Conservation (phyloP, 1,140 invertebrate species). For the Drosophila obscura region DNA sequence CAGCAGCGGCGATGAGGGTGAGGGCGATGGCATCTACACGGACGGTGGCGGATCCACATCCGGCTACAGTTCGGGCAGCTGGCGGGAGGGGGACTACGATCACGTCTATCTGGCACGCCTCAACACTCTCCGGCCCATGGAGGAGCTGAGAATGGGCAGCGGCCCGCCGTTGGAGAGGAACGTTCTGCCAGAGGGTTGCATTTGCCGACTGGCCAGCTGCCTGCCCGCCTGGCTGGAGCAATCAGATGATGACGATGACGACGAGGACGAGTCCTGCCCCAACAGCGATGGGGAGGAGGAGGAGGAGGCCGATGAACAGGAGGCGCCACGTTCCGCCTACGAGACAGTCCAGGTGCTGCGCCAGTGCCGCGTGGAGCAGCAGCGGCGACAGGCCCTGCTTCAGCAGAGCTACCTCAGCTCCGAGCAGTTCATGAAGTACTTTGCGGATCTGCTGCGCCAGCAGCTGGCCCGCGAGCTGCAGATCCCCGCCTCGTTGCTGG, state of each 20-base stretch:
- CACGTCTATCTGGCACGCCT: slow-evolving; percentile 68
- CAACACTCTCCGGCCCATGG: slow-evolving; percentile 66
- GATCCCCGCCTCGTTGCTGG: slow-evolving; percentile 84
- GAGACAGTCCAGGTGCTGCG: slow-evolving; percentile 67
- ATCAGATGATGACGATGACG: slow-evolving; percentile 75
- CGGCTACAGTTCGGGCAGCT: slow-evolving; percentile 63
- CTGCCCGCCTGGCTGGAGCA: slow-evolving; percentile 62
- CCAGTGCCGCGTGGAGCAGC: slow-evolving; percentile 82
- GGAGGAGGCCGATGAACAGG: slow-evolving; percentile 73
- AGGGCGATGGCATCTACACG: slow-evolving; percentile 37
- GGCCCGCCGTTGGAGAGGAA: slow-evolving; percentile 43
- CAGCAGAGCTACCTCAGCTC: slow-evolving; percentile 86
- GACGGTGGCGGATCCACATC: slow-evolving; percentile 55
- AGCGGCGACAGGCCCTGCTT: slow-evolving; percentile 79
- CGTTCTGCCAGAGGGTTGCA: slow-evolving; percentile 65
- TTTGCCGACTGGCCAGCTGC: slow-evolving; percentile 58
- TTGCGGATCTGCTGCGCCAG: slow-evolving; percentile 86
- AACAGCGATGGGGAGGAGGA: slow-evolving; percentile 83
- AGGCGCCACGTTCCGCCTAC: slow-evolving; percentile 74
- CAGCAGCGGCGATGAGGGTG: slow-evolving; percentile 14
- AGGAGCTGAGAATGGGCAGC: slow-evolving; percentile 46
- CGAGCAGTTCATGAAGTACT: slow-evolving; percentile 86
- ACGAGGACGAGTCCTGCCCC: slow-evolving; percentile 38
- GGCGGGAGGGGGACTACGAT: slow-evolving; percentile 63
- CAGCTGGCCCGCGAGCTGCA: slow-evolving; percentile 85